Conservation (phyloP, 2,113 vertebrate genomes). For the Nothocercus julius region DNA sequence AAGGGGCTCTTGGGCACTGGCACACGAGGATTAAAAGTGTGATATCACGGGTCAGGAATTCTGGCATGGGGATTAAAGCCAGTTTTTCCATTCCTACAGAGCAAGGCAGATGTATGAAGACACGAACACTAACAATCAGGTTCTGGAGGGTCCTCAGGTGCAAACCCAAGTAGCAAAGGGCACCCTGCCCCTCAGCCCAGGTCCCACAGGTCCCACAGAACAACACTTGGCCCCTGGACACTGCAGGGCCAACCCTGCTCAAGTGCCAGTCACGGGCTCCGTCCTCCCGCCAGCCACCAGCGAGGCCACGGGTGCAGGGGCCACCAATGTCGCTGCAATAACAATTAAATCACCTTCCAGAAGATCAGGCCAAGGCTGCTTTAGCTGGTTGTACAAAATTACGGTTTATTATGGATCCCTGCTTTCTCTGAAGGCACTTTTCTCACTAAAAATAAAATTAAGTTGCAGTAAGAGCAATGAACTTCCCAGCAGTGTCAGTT, state of each 20-base stretch:
- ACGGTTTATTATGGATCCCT: background rate
- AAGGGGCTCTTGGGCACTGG: too few species aligned
- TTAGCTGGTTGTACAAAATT: background rate
- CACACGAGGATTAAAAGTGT: accelerated
- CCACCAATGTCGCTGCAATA: too few species aligned
- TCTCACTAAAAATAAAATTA: background rate
- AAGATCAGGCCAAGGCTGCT: too few species aligned
- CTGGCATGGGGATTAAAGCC: background rate
- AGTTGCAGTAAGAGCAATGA: background rate
- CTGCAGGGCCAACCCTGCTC: too few species aligned
- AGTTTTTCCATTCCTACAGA: background rate
- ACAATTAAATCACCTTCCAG: too few species aligned
- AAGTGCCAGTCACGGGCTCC: too few species aligned
- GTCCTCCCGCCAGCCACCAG: too few species aligned
- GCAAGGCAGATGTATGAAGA: background rate
- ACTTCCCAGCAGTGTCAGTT: background rate
- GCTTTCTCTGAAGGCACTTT: background rate
- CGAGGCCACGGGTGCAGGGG: too few species aligned
- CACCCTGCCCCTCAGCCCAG: accelerated
- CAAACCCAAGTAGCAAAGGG: background rate
- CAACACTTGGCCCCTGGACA: too few species aligned
- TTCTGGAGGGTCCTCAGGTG: accelerated
- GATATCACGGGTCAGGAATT: background rate
- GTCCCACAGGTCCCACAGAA: background rate
- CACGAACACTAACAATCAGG: accelerated